phyloP scores from a whole-genome alignment of 2,797 vertebrate genomes.

The Macrochelys suwanniensis region DNA sequence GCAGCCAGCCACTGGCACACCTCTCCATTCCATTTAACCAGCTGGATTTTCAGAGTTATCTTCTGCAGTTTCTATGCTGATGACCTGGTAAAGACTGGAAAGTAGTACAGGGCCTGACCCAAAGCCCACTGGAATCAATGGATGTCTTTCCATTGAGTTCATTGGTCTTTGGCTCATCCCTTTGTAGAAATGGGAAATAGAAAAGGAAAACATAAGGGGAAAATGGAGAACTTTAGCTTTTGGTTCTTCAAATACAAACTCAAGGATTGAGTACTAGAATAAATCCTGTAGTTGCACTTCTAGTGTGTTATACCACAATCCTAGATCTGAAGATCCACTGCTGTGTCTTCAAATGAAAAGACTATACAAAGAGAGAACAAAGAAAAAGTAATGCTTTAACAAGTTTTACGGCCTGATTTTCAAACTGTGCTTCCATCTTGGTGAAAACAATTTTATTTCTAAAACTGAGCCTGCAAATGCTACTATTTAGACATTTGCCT shows the following conservation, averaged over 20 bases:
- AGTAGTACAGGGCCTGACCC: background rate
- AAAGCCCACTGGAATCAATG: background rate
- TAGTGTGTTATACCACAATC: background rate
- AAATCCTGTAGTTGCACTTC: background rate
- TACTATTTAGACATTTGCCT: background rate
- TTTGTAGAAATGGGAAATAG: background rate
- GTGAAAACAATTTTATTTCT: background rate
- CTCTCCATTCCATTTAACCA: too few species aligned
- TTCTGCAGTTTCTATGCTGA: too few species aligned
- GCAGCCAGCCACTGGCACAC: too few species aligned
- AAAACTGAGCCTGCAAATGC: background rate
- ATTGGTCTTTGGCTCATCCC: background rate
- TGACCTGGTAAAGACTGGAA: too few species aligned
- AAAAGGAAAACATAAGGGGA: background rate
- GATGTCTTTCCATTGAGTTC: background rate
- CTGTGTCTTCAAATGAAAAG: background rate
- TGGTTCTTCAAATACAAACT: background rate
- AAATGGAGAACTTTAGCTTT: background rate
- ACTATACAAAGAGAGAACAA: accelerated
- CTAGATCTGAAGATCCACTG: background rate
- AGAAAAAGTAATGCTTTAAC: accelerated
- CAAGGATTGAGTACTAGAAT: accelerated
- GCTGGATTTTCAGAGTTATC: too few species aligned
- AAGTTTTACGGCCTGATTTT: background rate
- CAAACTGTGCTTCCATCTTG: background rate